phyloP scores from a whole-genome alignment of 2,888 invertebrate species.

The Malachius bipustulatus region DNA sequence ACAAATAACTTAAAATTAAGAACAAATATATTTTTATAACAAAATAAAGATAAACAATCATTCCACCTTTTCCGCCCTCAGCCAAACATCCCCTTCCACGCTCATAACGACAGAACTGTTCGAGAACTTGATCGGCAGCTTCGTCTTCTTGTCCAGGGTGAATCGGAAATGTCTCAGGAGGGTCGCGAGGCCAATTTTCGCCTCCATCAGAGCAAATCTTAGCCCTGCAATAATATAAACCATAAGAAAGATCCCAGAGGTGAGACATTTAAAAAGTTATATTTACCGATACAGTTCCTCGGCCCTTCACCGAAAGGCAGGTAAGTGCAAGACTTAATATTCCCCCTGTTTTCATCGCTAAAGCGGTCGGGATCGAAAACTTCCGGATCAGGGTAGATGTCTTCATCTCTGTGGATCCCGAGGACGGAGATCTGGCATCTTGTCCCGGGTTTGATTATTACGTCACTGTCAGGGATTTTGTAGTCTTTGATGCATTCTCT shows the following conservation, averaged over 20 bases:
- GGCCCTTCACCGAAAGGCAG: constrained; percentile 31
- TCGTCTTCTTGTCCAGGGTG: not conserved
- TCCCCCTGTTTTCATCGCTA: constrained; percentile 11
- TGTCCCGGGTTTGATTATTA: constrained; percentile 28
- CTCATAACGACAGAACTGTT: not conserved
- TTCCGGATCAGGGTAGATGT: constrained; percentile 16
- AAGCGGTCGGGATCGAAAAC: constrained; percentile 18
- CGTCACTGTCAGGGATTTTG: constrained; percentile 24
- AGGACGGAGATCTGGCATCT: constrained; percentile 21
- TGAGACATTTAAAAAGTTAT: not conserved
- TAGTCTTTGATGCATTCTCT: constrained; percentile 22
- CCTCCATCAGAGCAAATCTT: constrained; percentile 3
- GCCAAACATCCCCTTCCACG: constrained; percentile 4
- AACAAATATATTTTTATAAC: too few species aligned
- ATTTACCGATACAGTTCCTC: constrained; percentile 17
- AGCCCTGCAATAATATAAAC: not conserved
- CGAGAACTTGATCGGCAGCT: not conserved
- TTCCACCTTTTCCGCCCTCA: constrained; percentile 2
- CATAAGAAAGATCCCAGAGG: not conserved
- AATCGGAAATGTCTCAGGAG: not conserved
- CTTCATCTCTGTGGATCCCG: constrained; percentile 21
- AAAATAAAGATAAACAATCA: too few species aligned
- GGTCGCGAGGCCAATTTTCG: not conserved
- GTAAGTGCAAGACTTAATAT: constrained; percentile 15
- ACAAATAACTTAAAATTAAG: too few species aligned